phyloP scores from a whole-genome alignment of 1,140 invertebrate genomes.

The Trichoplusia ni region DNA sequence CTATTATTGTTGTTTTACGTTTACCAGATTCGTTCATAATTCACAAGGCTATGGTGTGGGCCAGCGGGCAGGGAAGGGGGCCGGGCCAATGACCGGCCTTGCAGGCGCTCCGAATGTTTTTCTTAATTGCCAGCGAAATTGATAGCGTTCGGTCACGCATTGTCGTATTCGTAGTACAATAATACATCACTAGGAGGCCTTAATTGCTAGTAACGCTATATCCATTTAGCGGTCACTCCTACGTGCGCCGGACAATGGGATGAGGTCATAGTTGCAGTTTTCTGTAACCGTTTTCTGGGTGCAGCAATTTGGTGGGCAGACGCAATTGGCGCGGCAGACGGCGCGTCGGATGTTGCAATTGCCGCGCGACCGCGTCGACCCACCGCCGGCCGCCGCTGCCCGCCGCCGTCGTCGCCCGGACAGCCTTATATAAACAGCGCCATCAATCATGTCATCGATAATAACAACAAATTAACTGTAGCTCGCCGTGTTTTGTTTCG shows the following conservation, averaged over 20 bases:
- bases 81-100: conserved; percentile 64
- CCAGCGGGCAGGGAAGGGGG: conserved; percentile 31
- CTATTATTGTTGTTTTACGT: conserved; percentile 16
- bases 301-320: conserved; percentile 48
- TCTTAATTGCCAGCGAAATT: conserved; percentile 60
- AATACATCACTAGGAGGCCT: conserved; percentile 22
- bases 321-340: conserved; percentile 68
- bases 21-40: conserved; percentile 53
- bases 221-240: conserved; percentile 52
- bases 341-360: conserved; percentile 71
- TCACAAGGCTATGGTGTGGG: conserved; percentile 50
- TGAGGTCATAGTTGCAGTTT: conserved; percentile 53
- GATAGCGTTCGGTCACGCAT: conserved; percentile 62
- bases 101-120: conserved; percentile 50
- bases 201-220: conserved; percentile 39
- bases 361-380: conserved; percentile 39
- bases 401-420: conserved; percentile 46
- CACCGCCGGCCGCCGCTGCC: conserved; percentile 25
- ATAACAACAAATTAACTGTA: not conserved
- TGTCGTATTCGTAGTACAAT: conserved; percentile 21
- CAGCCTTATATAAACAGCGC: conserved; percentile 35
- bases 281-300: conserved; percentile 48
- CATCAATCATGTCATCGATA: conserved; percentile 23
- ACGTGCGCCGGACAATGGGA: conserved; percentile 33
- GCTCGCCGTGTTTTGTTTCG: not conserved